phyloP scores from a whole-genome alignment of 2,888 invertebrate species.

The Heliconius ethilla region DNA sequence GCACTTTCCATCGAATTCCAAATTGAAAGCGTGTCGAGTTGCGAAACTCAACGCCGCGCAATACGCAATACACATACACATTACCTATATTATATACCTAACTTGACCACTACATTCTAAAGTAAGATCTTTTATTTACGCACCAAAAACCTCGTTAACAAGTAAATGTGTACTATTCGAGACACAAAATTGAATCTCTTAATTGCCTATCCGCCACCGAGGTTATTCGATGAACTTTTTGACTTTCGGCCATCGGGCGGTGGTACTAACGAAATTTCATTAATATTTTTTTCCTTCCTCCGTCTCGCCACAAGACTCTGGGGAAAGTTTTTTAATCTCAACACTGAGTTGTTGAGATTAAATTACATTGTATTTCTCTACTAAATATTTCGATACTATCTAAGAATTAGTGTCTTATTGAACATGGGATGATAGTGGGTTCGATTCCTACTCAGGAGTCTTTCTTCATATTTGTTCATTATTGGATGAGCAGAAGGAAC shows the following conservation, averaged over 20 bases:
- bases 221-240: constrained; percentile 68
- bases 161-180: constrained; percentile 33
- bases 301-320: constrained; percentile 54
- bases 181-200: constrained; percentile 67
- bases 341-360: constrained; percentile 59
- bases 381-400: constrained; percentile 50
- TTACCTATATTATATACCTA: background rate
- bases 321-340: constrained; percentile 77
- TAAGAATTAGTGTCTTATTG: background rate
- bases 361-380: constrained; percentile 63
- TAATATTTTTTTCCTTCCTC: constrained; percentile 61
- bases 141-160: constrained; percentile 28
- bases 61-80: background rate
- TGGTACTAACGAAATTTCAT: constrained; percentile 68
- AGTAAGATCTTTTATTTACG: constrained; percentile 5
- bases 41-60: background rate
- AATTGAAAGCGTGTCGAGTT: too few relatives aligned
- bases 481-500: background rate
- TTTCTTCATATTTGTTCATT: background rate
- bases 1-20: too few relatives aligned
- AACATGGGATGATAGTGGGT: background rate
- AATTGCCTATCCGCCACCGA: constrained; percentile 70
- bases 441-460: background rate
- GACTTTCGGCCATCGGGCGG: constrained; percentile 63
- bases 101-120: background rate